These are phyloP conservation scores for Catocala sponsa DNA, from an alignment of 2,888 invertebrate genomes.

Conservation along the genomic window DNA sequence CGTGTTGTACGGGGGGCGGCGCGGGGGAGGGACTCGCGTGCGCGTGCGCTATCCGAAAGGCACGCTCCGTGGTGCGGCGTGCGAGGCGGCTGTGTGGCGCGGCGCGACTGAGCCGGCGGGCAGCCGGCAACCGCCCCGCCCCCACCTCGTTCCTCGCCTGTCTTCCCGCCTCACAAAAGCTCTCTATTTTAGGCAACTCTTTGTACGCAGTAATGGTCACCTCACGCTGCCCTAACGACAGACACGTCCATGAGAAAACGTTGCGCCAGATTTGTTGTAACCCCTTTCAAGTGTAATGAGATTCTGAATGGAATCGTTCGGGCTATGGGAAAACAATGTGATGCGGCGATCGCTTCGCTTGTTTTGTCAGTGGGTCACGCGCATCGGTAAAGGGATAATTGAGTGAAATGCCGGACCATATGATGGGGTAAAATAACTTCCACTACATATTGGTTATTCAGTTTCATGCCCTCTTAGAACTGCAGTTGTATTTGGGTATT, in stretches of 20 bases:
- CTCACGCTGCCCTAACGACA: slow-evolving; percentile 87
- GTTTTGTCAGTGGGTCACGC: slow-evolving; percentile 83
- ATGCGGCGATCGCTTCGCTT: slow-evolving; percentile 65
- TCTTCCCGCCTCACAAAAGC: slow-evolving; percentile 86
- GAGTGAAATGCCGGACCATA: slow-evolving; percentile 48
- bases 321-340: slow-evolving; percentile 85
- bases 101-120: slow-evolving; percentile 85
- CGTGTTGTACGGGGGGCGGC: slow-evolving; percentile 72
- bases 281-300: slow-evolving; percentile 85
- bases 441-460: background rate
- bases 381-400: slow-evolving; percentile 59
- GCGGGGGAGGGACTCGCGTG: slow-evolving; percentile 76
- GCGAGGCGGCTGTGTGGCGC: slow-evolving; percentile 83
- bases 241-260: slow-evolving; percentile 86
- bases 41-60: slow-evolving; percentile 71
- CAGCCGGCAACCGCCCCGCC: slow-evolving; percentile 83
- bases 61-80: slow-evolving; percentile 75
- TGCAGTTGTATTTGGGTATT: background rate
- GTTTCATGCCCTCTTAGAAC: background rate
- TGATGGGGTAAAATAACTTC: slow-evolving; percentile 28
- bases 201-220: slow-evolving; percentile 87
- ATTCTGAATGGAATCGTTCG: slow-evolving; percentile 84
- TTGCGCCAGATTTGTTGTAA: slow-evolving; percentile 85
- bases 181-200: slow-evolving; percentile 88
- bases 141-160: slow-evolving; percentile 74